Base-by-base conservation (phyloP, 2,888 invertebrate species). In the Trimorus sp. region DNA sequence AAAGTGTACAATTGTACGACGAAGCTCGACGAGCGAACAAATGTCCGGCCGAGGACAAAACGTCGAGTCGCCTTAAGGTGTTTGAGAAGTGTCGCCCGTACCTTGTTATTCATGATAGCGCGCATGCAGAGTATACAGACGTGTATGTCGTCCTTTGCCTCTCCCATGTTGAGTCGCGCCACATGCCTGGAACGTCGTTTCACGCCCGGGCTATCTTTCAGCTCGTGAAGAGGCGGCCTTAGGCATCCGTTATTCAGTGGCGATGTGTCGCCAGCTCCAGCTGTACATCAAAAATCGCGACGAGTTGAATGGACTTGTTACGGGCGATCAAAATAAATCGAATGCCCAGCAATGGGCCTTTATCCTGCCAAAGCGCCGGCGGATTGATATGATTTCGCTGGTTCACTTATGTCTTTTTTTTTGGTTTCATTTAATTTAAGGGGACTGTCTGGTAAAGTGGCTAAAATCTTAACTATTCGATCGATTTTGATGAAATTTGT, bases 91-190 rank as follows among this genome's bases (percentile, higher is more conserved):
- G 8, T 9, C 45, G 38, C 7, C 14, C 76, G 85, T 86, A 95
- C 96, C 94, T 99, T 99, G 92, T 99, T 99, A 93, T 99, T 99
- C 99, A 99, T 99, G 90, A 99, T 99, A 87, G 99, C 99, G 77
- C 99, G 94, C 94, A 99, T 95, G 91, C 99, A 99, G 96, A 98
- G 97, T 89, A 99, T 98, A 93, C 99, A 99, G 82, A 99, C 98
- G 92, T 99, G 99, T 89, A 99, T 98, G 91, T 99, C 99, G 92
- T 99, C 99, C 83, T 98, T 97, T 77, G 98, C 96, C 88, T 98
- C 97, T 69, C 98, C 98, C 97, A 98, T 97, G 92, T 97, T 98
- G 84, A 98, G 93, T 87, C 97, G 95, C 65, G 97, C 96, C 45
- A 97, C 96, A 92, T 98, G 98, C 81, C 97, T 93, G 49, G 96